Base-by-base conservation (phyloP, 2,797 vertebrate species). In the Anisognathus igniventris region DNA sequence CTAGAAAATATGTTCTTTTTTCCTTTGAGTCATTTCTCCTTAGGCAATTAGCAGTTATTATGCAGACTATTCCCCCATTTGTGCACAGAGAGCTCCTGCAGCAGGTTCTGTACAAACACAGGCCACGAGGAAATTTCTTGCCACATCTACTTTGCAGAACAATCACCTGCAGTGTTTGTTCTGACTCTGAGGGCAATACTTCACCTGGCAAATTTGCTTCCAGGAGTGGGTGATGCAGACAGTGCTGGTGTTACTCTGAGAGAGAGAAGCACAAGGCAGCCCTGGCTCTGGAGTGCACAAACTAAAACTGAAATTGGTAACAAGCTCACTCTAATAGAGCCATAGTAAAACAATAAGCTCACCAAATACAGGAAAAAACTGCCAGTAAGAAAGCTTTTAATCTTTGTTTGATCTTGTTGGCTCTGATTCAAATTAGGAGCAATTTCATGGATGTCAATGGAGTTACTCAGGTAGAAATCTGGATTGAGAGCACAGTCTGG, bases 391-490 rank as follows among this genome's bases (percentile, higher is more conserved):
- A 57, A 89, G 68, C 39, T 88, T 95, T 91, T 86, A 88, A 93
- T 93, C 81, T 86, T 83, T 7, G 2, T 90, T 93, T 90, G 60
- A 73, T 90, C 85, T 94, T 75, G 44, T 81, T 83, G 79, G 44
- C 58, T 88, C 23, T 42, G 19, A 82, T 85, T 76, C 50, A 93
- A 94, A 91, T 87, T 71, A 93, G 68, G 27, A 88, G 61, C 53
- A 85, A 95, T 88, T 92, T 95, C 45, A 65, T 77, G 61, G 81
- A 83, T 83, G 58, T 54, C 94, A 92, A 7, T 83, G 72, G 65
- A 96, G 60, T 54, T 89, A 89, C 67, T 91, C 83, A 91, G 90
- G 86, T 93, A 92, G 74, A 89, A 96, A 77, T 83, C 65, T 91
- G 78, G 81, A 83, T 45, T 83, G 81, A 91, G 57, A 92, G 54